Evolutionary conservation across 2,113 vertebrate species (phyloP), one percentile per base, ranked within the genome.

Genomic region (Pseudorasbora parva): DNA sequence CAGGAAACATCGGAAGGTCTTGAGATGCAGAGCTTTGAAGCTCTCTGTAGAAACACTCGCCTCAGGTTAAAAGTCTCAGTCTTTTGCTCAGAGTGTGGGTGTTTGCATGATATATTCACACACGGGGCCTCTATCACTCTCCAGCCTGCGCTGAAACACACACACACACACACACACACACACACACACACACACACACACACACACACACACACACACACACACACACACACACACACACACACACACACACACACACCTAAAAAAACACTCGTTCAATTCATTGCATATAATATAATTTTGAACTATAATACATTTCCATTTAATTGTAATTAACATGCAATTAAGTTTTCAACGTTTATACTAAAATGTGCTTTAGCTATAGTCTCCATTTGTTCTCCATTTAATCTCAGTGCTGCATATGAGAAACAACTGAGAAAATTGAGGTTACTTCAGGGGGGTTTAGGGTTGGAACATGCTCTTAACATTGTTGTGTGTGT

Each of bases 91-190:
- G 69, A 41, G 57, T 83, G 91, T 84, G 91, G 92, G 92, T 83
- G 93, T 90, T 93, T 41, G 33, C 19, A 41, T 41, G 66, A 69
- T 69, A 41, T 69, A 69, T 69, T 69, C 83, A 93, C 92, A 89
- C 92, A 92, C 85, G 85, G 86, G 89, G 89, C 91, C 71, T 83
- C 86, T 93, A 93, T 93, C 91, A 92, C 89, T 90, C 88, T 92
- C 47, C 90, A 94, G 93, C 78, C 47, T 7, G 33, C 8, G 5
- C 73, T 79, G 37, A 45, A 11, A 81, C 9, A 75, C 54, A 43
- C 27, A 49, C 37, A 33, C 59, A 47, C 82, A 69, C 82, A 27
- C 47, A 37, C 62, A 27, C 33, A 69, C 82, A 57, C 59, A 54
- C 33, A 17, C 43, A 27, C 30, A 45, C 19, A 11, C 25, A 49